Conservation (phyloP, 2,113 vertebrate species). For the Capreolus pygargus region DNA sequence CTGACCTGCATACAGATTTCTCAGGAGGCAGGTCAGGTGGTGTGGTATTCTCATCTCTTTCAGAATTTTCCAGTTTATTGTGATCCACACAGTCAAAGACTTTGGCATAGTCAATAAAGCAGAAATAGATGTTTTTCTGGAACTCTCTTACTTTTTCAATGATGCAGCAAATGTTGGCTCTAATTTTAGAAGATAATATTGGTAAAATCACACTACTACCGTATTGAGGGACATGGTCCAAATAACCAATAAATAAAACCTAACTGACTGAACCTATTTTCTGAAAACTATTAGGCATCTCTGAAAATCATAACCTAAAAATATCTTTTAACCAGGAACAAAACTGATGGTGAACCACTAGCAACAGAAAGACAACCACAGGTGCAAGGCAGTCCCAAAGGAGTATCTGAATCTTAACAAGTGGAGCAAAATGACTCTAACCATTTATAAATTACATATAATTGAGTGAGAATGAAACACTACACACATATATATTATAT, state of each 20-base stretch:
- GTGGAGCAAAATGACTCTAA: background rate
- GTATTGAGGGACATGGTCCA: background rate
- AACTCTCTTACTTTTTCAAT: no score
- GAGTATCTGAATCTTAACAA: background rate
- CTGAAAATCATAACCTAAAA: background rate
- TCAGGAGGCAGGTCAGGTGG: no score
- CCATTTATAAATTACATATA: background rate
- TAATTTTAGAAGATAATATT: background rate
- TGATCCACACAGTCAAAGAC: no score
- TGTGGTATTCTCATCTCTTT: no score
- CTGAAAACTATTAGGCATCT: background rate
- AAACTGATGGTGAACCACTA: background rate
- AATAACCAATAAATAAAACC: background rate
- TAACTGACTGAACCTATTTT: background rate
- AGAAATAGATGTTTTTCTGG: no score
- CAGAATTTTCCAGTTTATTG: no score
- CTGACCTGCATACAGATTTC: no score
- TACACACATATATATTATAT: background rate
- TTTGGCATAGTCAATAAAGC: no score
- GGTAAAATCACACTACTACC: background rate
- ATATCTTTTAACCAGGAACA: background rate
- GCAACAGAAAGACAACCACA: background rate
- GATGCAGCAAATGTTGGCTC: no score
- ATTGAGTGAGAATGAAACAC: background rate
- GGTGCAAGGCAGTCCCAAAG: background rate